Evolutionary conservation across 2,888 invertebrate species (phyloP), one percentile per base, ranked within the genome.

Genomic region (Oscheius sp.): DNA sequence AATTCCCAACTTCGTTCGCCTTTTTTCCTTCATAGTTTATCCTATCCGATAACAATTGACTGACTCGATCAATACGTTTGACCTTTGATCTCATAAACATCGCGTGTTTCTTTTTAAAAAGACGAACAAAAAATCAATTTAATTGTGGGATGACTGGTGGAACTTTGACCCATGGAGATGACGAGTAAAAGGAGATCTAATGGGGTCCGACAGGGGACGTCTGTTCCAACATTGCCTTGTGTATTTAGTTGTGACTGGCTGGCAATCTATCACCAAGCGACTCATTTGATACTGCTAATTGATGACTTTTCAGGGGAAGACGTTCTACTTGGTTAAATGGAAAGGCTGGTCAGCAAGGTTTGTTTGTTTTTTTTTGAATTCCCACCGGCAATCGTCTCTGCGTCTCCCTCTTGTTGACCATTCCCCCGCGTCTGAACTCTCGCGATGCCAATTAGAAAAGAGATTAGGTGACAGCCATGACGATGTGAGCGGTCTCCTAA

Each of bases 311-410:
- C 73, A 81, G 81, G 78, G 76, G 7, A 73, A 71, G 23, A 61
- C 72, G 9, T 78, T 83, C 69, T 83, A 81, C 71, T 68, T 82
- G 59, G 80, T 83, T 25, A 82, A 83, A 61, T 83, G 83, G 83
- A 83, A 83, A 61, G 82, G 79, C 1, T 83, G 83, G 83, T 69
- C 70, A 13, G 35, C 75, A 23, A 75, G 74, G 75, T 79, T 41
- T 74, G 74, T 66, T 18, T 29, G 16, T 66, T 55, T 23, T 13
- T 55, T 25, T 55, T 25, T 23, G 13, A 18, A 49, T 49, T 7
- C 3, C 3, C 49, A 3, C n/a, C 35, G 45, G 23, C 46, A 23
- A 23, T 45, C 63, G 46, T 16, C 66, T 66, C 66, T 66, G 66
- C 66, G 66, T 66, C 66, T 29, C 66, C 18, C 6, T 1, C 64